Evolutionary conservation across 2,888 invertebrate species (phyloP).

Genomic region (Tinea pellionella): DNA sequence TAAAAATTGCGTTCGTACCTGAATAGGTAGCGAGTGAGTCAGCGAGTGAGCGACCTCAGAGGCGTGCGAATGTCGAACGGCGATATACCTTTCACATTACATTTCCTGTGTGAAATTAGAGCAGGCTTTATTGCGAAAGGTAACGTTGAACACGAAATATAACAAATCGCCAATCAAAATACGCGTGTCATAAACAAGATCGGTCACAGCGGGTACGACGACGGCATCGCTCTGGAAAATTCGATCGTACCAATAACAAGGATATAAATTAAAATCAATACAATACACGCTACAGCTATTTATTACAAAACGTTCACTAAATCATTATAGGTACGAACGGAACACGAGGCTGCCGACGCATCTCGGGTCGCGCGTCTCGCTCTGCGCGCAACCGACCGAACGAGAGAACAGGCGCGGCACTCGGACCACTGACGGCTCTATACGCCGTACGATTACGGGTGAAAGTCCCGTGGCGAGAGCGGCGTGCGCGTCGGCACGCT

Average conservation of each 20-base stretch:
- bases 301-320: not conserved
- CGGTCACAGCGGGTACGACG: too few relatives aligned
- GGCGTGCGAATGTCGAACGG: too few relatives aligned
- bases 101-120: not conserved
- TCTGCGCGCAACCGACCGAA: conserved; percentile 51
- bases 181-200: not conserved
- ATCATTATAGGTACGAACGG: not conserved
- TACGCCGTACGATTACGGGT: conserved; percentile 21
- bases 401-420: not conserved
- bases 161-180: not conserved
- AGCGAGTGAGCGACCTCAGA: too few relatives aligned
- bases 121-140: not conserved
- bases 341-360: conserved; percentile 22
- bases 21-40: too few relatives aligned
- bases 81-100: not conserved
- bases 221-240: not conserved
- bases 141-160: not conserved
- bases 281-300: not conserved
- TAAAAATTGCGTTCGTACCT: too few relatives aligned
- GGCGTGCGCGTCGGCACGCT: conserved; percentile 37
- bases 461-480: conserved; percentile 19
- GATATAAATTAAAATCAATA: not conserved
- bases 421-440: not conserved
- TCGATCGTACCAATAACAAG: not conserved
- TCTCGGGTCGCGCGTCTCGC: conserved; percentile 15